These are phyloP conservation scores for Mus musculus DNA, from an alignment of 2,113 vertebrate genomes.

Conservation along the genomic window GRCm39 chr11:44543001-44543500, in stretches of 20 bases:
- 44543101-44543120: background rate
- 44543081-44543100: background rate
- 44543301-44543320: slow-evolving; percentile 28
- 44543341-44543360: slow-evolving; percentile 1
- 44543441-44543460: background rate
- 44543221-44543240: background rate
- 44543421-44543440: slow-evolving; percentile 19
- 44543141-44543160: background rate
- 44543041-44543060: background rate
- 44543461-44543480: background rate
- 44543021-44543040: background rate
- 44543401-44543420: slow-evolving; percentile 12
- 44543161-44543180: background rate
- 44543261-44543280: background rate
- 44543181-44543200: background rate
- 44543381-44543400: background rate
- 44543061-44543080: background rate
- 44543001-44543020: background rate
- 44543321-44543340: background rate
- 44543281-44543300: background rate
- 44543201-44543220: background rate
- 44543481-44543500: background rate
- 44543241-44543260: background rate
- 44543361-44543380: slow-evolving; percentile 13
- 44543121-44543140: background rate